Evolutionary conservation across 2,888 invertebrate genomes (phyloP).

Genomic region (Macrostomum cliftonense): DNA sequence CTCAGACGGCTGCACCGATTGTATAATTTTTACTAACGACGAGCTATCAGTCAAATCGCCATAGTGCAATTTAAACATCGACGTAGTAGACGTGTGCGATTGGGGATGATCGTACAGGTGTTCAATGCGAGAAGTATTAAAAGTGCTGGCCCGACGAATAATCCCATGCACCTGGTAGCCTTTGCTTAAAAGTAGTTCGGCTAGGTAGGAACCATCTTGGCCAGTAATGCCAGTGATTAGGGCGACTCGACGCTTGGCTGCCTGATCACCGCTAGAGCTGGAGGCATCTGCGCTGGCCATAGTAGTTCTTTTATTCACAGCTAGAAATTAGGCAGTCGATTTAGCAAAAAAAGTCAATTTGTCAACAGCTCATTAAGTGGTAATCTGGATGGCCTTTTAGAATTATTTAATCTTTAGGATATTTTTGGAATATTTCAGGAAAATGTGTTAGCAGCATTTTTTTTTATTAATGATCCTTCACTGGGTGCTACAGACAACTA

Average conservation of each 20-base stretch:
- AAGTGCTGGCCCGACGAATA: slow-evolving; percentile 74
- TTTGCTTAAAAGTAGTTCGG: slow-evolving; percentile 73
- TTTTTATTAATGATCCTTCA: no score
- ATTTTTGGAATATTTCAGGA: no score
- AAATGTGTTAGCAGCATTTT: no score
- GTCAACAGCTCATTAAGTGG: no score
- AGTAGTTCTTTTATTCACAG: no score
- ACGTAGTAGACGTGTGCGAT: slow-evolving; percentile 51
- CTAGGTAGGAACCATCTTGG: slow-evolving; percentile 95
- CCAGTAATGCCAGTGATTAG: slow-evolving; percentile 90
- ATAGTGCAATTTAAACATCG: slow-evolving; percentile 53
- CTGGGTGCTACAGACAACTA: no score
- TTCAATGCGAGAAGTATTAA: slow-evolving; percentile 85
- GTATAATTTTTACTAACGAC: slow-evolving; percentile 68
- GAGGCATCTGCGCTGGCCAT: no score
- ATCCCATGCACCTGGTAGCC: slow-evolving; percentile 82
- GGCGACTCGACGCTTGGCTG: slow-evolving; percentile 44
- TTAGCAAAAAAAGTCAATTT: no score
- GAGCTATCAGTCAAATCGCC: slow-evolving; percentile 97
- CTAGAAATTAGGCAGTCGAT: no score
- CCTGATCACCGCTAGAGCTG: no score
- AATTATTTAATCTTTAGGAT: no score
- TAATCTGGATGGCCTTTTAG: no score
- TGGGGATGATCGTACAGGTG: slow-evolving; percentile 79
- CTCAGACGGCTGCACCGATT: slow-evolving; percentile 61